These are phyloP conservation scores for Bubalus kerabau DNA, from an alignment of 2,113 vertebrate genomes.

Conservation along the genomic window DNA sequence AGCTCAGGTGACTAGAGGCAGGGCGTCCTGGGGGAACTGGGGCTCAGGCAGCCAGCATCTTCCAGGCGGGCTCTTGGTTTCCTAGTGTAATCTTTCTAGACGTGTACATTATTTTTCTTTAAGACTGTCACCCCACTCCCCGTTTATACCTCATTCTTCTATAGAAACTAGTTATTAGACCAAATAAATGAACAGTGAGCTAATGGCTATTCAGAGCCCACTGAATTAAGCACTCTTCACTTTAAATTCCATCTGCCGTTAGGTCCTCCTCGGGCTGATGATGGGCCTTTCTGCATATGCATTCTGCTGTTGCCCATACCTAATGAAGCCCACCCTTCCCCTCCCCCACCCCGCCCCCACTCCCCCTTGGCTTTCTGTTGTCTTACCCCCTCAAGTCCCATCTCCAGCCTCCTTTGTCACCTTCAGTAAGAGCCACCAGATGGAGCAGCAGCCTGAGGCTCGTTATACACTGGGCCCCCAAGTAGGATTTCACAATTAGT, in stretches of 20 bases:
- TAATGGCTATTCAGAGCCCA: constrained; percentile 62
- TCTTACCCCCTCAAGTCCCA: not conserved
- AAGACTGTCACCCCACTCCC: not conserved
- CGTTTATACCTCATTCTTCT: constrained; percentile 10
- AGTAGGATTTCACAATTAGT: not conserved
- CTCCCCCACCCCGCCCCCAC: not conserved
- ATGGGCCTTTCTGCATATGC: constrained; percentile 41
- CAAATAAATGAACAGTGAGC: constrained; percentile 60
- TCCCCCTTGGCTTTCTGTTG: not conserved
- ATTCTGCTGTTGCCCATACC: not conserved
- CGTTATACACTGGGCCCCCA: not conserved
- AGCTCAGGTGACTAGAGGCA: not conserved
- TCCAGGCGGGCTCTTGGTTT: not conserved
- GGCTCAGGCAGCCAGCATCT: not conserved
- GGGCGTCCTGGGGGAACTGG: not conserved
- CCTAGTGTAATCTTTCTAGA: not conserved
- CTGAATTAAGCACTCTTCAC: constrained; percentile 57
- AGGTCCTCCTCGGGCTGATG: constrained; percentile 40
- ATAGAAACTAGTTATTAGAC: constrained; percentile 54
- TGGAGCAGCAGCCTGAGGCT: constrained; percentile 27
- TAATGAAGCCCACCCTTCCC: not conserved
- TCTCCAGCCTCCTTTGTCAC: constrained; percentile 26
- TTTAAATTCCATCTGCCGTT: constrained; percentile 54
- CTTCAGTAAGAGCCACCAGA: constrained; percentile 36
- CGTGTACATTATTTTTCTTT: not conserved